Evolutionary conservation across 23 tunicate genomes (phyloP).

Genomic region (Styela plicata): DNA sequence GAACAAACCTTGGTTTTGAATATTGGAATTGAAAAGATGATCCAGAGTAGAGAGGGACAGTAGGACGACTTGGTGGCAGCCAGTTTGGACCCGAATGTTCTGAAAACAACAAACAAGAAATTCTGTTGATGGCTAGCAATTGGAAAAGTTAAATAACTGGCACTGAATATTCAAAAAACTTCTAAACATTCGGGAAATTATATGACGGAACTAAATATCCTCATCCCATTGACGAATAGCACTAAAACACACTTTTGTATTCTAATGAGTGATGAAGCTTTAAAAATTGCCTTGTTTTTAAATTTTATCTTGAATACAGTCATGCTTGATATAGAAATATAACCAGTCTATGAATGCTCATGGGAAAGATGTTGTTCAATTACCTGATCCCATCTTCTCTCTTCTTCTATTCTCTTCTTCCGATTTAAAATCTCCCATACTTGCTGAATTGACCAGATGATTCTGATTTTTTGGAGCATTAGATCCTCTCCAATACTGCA

Average conservation of each 20-base stretch:
- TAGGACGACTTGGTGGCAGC: background rate
- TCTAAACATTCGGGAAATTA: too few relatives aligned
- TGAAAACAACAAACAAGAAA: background rate
- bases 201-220: too few relatives aligned
- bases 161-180: too few relatives aligned
- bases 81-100: background rate
- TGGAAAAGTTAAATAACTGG: too few relatives aligned
- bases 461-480: background rate
- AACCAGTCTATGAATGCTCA: background rate
- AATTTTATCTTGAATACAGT: too few relatives aligned
- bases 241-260: too few relatives aligned
- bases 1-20: slow-evolving; percentile 2
- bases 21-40: background rate
- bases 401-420: slow-evolving; percentile 7
- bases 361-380: background rate
- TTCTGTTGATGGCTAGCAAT: too few relatives aligned
- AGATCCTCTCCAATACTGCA: too few relatives aligned
- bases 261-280: too few relatives aligned
- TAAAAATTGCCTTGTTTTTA: too few relatives aligned
- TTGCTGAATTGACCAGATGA: slow-evolving; percentile 1
- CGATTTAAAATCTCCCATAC: slow-evolving; percentile 18
- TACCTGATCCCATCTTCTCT: background rate
- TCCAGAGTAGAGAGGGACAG: background rate
- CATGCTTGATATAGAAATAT: too few relatives aligned
- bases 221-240: too few relatives aligned